phyloP scores from a whole-genome alignment of 1,140 invertebrate species.

The Hylaeus anthracinus region DNA sequence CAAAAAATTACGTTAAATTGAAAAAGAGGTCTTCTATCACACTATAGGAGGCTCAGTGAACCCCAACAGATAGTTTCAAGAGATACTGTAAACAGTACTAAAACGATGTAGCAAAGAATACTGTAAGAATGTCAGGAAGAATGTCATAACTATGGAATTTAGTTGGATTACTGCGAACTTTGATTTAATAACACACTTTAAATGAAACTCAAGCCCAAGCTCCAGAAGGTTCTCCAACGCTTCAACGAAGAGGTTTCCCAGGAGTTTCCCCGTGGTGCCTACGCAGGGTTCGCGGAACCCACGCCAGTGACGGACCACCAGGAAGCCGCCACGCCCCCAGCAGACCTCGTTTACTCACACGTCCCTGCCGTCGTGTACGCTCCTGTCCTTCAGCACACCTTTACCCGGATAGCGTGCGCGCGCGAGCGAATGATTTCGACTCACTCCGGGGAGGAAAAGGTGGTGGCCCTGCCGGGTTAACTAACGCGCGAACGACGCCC shows the following conservation, averaged over 20 bases:
- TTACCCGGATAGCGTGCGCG: background rate
- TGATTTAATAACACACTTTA: no score
- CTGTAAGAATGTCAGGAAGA: no score
- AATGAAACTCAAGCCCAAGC: no score
- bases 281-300: constrained; percentile 55
- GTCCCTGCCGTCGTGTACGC: constrained; percentile 39
- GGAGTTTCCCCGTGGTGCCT: constrained; percentile 6
- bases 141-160: no score
- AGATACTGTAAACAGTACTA: no score
- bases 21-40: no score
- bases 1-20: no score
- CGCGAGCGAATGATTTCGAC: constrained; percentile 43
- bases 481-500: constrained; percentile 17
- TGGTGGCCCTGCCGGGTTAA: constrained; percentile 35
- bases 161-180: no score
- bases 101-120: no score
- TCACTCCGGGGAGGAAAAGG: constrained; percentile 33
- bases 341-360: constrained; percentile 53
- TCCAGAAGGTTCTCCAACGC: no score
- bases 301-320: constrained; percentile 78
- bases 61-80: no score
- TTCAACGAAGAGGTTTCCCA: background rate
- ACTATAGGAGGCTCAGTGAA: no score
- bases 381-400: background rate
- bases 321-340: constrained; percentile 76